Conservation (phyloP, 2,888 invertebrate species). For the Abrostola triplasia region DNA sequence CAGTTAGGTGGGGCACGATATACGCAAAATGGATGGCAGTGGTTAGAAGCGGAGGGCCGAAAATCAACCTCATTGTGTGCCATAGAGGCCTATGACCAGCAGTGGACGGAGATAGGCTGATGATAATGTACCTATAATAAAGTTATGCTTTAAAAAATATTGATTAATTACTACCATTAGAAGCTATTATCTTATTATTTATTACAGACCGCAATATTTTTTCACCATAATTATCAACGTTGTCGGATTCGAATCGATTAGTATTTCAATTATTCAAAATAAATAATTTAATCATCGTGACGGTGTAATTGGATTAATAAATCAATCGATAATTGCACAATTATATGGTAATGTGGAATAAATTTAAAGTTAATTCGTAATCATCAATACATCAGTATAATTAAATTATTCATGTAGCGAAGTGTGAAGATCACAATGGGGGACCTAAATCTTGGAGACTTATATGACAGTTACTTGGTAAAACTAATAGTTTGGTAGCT, state of each 20-base stretch:
- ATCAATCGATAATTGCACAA: slow-evolving; percentile 36
- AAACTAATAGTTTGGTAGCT: no score
- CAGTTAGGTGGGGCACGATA: no score
- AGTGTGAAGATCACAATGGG: background rate
- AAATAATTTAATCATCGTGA: slow-evolving; percentile 19
- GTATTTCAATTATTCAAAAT: slow-evolving; percentile 18
- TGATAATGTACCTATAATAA: background rate
- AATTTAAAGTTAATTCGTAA: slow-evolving; percentile 16
- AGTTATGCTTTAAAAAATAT: background rate
- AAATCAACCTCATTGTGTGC: no score
- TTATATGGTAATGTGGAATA: slow-evolving; percentile 42
- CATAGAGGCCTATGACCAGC: no score
- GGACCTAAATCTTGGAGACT: background rate
- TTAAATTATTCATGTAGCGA: slow-evolving; percentile 36
- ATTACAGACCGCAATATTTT: no score
- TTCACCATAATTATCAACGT: background rate
- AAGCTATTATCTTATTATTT: no score
- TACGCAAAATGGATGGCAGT: no score
- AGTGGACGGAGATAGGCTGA: no score
- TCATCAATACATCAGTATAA: slow-evolving; percentile 16
- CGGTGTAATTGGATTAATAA: slow-evolving; percentile 32
- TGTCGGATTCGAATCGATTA: slow-evolving; percentile 8
- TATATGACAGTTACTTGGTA: no score
- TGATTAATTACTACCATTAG: background rate
- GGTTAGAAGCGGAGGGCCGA: no score